These are phyloP conservation scores for Leiothrix lutea DNA, from an alignment of 2,113 vertebrate species.

Conservation along the genomic window DNA sequence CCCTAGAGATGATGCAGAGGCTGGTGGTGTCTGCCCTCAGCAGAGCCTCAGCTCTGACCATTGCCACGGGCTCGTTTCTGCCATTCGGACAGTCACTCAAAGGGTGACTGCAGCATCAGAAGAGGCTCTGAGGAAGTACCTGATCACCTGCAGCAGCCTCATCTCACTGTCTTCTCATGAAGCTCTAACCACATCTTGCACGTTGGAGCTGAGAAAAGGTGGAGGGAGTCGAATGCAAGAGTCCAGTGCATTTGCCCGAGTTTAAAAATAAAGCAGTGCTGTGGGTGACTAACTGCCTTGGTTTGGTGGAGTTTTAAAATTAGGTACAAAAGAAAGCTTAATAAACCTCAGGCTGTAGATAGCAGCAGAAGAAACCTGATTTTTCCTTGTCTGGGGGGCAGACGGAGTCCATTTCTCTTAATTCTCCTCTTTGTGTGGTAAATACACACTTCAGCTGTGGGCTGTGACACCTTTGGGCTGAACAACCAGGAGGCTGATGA, in stretches of 20 bases:
- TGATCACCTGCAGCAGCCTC: neutral
- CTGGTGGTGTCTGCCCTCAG: neutral
- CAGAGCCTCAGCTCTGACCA: neutral
- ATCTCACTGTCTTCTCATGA: neutral
- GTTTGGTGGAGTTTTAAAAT: constrained; percentile 47
- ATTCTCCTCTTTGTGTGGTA: neutral
- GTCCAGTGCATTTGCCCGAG: neutral
- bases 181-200: constrained; percentile 11
- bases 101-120: neutral
- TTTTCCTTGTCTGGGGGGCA: neutral
- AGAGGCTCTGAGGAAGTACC: neutral
- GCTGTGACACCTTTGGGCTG: neutral
- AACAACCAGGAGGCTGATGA: accelerated
- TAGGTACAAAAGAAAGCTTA: neutral
- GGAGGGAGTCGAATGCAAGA: neutral
- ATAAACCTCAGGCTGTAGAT: constrained; percentile 10
- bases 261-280: constrained; percentile 56
- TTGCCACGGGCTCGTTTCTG: neutral
- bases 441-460: neutral
- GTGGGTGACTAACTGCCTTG: neutral
- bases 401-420: neutral
- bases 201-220: neutral
- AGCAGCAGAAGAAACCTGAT: constrained; percentile 6
- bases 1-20: neutral
- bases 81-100: accelerated